Percentiles rank a stretch among this genome's conserved stretches.
Conservation (phyloP, 2,113 vertebrate species). For the Emydocephalus ijimae region DNA sequence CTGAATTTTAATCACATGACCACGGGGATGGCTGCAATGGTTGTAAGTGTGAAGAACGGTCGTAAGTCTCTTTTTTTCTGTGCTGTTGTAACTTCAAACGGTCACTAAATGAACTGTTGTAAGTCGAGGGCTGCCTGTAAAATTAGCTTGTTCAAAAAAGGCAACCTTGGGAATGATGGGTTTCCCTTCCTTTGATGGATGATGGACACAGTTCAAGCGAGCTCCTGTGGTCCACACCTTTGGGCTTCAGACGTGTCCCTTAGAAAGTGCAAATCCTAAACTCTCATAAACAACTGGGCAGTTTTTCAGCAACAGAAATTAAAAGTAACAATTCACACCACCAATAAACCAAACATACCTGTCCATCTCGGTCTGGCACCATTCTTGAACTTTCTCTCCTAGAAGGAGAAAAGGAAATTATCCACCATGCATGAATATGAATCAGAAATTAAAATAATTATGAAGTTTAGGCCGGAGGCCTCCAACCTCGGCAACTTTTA, state of each 20-base stretch:
- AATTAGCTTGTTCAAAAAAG: neutral
- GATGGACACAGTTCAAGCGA: neutral
- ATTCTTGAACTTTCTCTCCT: slow-evolving; percentile 80
- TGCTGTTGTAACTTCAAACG: fast-evolving
- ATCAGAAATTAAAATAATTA: neutral
- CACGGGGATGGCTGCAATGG: neutral
- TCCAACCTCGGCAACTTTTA: no score
- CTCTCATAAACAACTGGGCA: neutral
- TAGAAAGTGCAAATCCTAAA: no score
- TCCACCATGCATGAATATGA: neutral
- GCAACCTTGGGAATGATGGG: neutral
- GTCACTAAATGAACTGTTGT: neutral
- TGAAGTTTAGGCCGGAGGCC: neutral
- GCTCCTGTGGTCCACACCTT: no score
- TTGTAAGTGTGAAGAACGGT: neutral
- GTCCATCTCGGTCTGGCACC: slow-evolving; percentile 75
- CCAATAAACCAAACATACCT: slow-evolving; percentile 56
- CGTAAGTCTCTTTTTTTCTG: neutral
- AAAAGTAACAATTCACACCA: neutral
- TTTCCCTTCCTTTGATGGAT: neutral
- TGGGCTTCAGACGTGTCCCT: neutral
- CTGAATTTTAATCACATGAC: neutral
- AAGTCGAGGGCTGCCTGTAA: neutral
- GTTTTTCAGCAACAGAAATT: neutral
- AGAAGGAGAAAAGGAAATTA: neutral